Percentiles rank a stretch among this genome's conserved stretches.
Evolutionary conservation across 92 coral and sea anemone species (phyloP).

Genomic region (Actinernus sp.): DNA sequence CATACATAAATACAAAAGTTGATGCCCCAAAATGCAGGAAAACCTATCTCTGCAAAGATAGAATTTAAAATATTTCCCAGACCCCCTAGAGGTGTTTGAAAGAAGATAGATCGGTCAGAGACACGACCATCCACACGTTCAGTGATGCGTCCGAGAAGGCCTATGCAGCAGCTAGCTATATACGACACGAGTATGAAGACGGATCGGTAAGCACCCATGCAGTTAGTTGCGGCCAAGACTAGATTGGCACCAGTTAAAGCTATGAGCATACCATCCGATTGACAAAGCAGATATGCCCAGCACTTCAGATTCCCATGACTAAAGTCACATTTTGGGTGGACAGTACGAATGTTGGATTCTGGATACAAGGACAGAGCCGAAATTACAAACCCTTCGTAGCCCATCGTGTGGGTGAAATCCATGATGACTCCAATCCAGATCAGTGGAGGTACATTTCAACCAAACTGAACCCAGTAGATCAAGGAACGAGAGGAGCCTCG

Average conservation of each 20-base stretch:
- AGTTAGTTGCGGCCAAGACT: constrained; percentile 52
- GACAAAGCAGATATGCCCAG: constrained; percentile 44
- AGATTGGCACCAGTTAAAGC: constrained; percentile 74
- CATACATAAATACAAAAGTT: too few species aligned
- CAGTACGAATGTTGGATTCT: constrained; percentile 53
- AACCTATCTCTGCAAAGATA: too few species aligned
- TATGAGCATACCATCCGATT: constrained; percentile 58
- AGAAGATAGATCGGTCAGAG: too few species aligned
- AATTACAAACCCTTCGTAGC: constrained; percentile 61
- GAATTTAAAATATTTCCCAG: too few species aligned
- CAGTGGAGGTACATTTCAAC: constrained; percentile 73
- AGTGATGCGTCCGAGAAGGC: constrained; percentile 63
- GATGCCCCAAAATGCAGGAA: too few species aligned
- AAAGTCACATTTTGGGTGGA: constrained; percentile 59
- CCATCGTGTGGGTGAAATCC: constrained; percentile 63
- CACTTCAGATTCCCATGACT: constrained; percentile 40
- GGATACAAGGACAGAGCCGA: constrained; percentile 71
- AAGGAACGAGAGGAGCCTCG: constrained; percentile 45
- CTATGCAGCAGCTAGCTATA: constrained; percentile 43
- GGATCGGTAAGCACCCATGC: constrained; percentile 10
- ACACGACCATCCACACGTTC: too few species aligned
- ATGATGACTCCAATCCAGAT: constrained; percentile 47
- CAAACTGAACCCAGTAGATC: constrained; percentile 73
- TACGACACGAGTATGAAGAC: constrained; percentile 28
- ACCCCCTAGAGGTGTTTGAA: too few species aligned